Base-by-base conservation (phyloP, 2,113 vertebrate genomes). In the Macquaria ambigua region DNA sequence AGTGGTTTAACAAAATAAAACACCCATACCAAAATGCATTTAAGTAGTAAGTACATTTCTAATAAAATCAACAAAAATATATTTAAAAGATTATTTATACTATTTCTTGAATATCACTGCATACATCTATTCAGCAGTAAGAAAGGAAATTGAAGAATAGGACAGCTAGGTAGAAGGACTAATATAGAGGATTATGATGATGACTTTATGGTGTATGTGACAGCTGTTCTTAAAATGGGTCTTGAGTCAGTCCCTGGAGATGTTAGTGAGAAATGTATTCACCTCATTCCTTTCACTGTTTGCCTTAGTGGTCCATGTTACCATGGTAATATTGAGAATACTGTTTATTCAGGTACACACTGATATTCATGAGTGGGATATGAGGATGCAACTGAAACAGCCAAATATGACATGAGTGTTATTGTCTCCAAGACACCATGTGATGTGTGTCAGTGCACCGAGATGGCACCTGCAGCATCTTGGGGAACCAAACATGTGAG, bases 191-290 rank as follows among this genome's bases (percentile, higher is more conserved):
- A 74, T 46, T 55, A 56, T 81, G 75, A 84, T 74, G 81, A 83
- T 75, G 76, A 83, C 81, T 83, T 41, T 25, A 69, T 79, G 87
- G 69, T 63, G 81, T 62, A 37, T 39, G 67, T 84, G 88, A 90
- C 92, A 90, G 90, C 84, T 90, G 85, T 79, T 90, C 87, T 86
- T 92, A 81, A 93, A 93, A 77, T 89, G 88, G 81, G 71, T 91
- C 76, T 84, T 66, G 87, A 69, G 80, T 83, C 31, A 8, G 50
- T 85, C 90, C 70, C 87, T 6, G 8, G 67, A 81, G 90, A 85
- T 12, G 23, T 28, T 1, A 55, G 66, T 70, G 81, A 83, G 83
- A 90, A 85, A 89, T 75, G 90, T 90, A 90, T 89, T 90, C 90
- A 92, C 89, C 83, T 92, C 81, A 75, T 87, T 89, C 81, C 59